Conservation (phyloP, 2,797 vertebrate species). For the Mionectes olivaceus region DNA sequence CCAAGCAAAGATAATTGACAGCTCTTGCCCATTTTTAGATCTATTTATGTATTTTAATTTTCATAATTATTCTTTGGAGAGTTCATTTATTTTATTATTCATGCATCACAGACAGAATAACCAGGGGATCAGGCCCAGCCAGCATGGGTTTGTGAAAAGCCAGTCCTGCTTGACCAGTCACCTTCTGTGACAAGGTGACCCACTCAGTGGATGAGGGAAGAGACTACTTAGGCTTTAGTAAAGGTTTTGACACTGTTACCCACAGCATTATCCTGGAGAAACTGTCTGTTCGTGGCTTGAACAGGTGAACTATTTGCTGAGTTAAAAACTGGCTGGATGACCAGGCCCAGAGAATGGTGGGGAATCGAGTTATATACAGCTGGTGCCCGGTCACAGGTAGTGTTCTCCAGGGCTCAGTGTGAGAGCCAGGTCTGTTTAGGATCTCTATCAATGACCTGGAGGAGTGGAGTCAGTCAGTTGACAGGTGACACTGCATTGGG, state of each 20-base stretch:
- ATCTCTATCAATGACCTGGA: not conserved
- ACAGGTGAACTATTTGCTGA: not conserved
- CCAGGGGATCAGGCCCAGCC: not conserved
- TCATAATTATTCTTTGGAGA: not conserved
- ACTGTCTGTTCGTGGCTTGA: not conserved
- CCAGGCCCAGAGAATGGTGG: too few species aligned
- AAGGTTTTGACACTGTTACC: not conserved
- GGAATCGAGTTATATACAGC: too few species aligned
- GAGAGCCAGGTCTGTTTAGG: not conserved
- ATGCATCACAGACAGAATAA: too few species aligned
- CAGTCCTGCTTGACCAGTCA: not conserved
- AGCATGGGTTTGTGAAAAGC: not conserved
- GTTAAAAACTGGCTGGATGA: not conserved
- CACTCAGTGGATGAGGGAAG: not conserved
- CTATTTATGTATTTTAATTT: not conserved
- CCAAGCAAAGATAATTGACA: not conserved
- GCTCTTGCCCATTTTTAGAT: not conserved
- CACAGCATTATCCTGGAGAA: not conserved
- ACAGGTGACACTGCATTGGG: not conserved
- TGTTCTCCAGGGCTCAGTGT: too few species aligned
- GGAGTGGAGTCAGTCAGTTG: accelerated
- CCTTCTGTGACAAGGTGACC: not conserved
- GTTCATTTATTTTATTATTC: not conserved
- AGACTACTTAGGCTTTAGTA: not conserved
- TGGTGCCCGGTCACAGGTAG: not conserved